Base-by-base conservation (phyloP, 2,797 vertebrate genomes). In the Mormyrus hasselquistii region DNA sequence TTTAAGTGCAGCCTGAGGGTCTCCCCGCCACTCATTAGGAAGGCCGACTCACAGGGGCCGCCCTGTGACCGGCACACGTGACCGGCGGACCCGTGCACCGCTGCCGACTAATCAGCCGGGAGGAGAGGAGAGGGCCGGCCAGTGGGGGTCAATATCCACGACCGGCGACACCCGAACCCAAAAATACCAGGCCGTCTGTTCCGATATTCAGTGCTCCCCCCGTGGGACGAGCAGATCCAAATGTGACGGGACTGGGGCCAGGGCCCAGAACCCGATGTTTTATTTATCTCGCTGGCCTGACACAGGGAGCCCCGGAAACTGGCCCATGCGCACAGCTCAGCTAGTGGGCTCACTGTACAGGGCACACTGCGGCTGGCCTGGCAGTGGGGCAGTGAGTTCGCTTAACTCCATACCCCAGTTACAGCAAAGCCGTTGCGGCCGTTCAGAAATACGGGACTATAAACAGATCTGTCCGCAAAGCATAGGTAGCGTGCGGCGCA, bases 1-100 rank as follows among this genome's bases (percentile, higher is more conserved):
- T 98, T 98, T 97, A 98, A 98, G 97, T 97, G 98, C 96, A 95
- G 97, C 97, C 97, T 96, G 95, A 96, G 97, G 97, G 97, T 96
- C 96, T 96, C 95, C 95, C 96, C 94, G 96, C 95, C 97, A 97
- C 97, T 99, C 98, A 99, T 99, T 98, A 98, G 97, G 97, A 97
- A 97, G 97, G 96, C 94, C 94, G 95, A 95, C 95, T 95, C 95
- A 95, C 95, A 94, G 95, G 95, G 95, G 95, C 95, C 96, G 95
- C 95, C 96, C 95, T 94, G 96, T 95, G 86, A 84, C 76, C 95
- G 96, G 95, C 96, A 94, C 69, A 73, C 69, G 34, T 6, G 96
- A 97, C 96, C 96, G 96, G 96, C 96, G 97, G 97, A 98, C 97
- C 97, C 97, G 97, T 97, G 97, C 96, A 95, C 96, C 94, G 96